Evolutionary conservation across 2,888 invertebrate species (phyloP), one percentile per base, ranked within the genome.

Genomic region (Graphium colonna): DNA sequence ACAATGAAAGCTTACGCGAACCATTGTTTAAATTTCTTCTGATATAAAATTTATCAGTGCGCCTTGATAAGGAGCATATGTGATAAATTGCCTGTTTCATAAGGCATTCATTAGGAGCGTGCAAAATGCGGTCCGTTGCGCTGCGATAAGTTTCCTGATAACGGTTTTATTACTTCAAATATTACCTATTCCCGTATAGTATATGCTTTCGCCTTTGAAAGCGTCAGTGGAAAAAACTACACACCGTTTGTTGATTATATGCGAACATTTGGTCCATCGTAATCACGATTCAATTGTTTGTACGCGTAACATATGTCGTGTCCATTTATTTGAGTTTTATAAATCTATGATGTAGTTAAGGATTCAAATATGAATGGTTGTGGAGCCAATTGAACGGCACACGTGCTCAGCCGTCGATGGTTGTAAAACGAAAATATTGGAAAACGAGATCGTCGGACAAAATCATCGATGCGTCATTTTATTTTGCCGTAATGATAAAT

Each of bases 11-110:
- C 17, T 41, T 49, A 51, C 39, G 13, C 28, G 52, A 59, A 73
- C 77, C 68, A 79, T 82, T 83, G 79, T 83, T 80, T 77, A 74
- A 74, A 72, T 82, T 84, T 77, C 72, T 77, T 79, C 71, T 75
- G 72, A 71, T 82, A 84, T 82, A 81, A 81, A 75, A 77, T 77
- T 82, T 86, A 85, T 81, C 82, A 85, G 73, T 81, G 73, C 73
- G 73, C 72, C 78, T 71, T 73, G 86, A 87, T 86, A 87, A 87
- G n/a, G 83, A 82, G 71, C 60, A 67, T 66, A 85, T 87, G 86
- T 87, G 85, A 88, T 88, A 87, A 88, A 88, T 87, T 87, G 83
- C 82, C 86, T 86, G 84, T 86, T 88, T 89, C 85, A 88, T 88
- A 85, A 77, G 85, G 84, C 87, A 79, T 89, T 89, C 88, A 89